phyloP scores from a whole-genome alignment of 2,888 invertebrate genomes.

The Gryllus longicercus region DNA sequence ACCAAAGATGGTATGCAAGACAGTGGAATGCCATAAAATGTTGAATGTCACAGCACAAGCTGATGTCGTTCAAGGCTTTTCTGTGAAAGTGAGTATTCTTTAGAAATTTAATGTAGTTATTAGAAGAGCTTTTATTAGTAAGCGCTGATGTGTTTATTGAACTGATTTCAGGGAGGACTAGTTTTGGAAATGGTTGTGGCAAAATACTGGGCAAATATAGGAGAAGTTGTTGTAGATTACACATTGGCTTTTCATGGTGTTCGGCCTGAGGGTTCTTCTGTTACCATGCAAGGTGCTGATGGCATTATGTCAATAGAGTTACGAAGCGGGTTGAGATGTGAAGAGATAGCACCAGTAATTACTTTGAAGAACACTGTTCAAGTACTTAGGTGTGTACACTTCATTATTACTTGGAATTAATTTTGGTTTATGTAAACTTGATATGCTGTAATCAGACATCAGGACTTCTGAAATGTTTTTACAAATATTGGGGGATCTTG shows the following conservation, averaged over 20 bases:
- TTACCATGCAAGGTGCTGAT: conserved; percentile 70
- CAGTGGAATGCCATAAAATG: conserved; percentile 74
- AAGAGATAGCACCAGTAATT: conserved; percentile 75
- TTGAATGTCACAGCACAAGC: conserved; percentile 65
- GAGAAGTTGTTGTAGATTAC: conserved; percentile 71
- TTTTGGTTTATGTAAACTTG: no score
- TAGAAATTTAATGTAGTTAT: not conserved
- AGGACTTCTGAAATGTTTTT: no score
- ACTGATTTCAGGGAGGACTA: conserved; percentile 59
- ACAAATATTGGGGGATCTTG: no score
- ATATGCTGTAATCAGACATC: no score
- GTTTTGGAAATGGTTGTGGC: conserved; percentile 86
- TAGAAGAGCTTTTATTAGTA: not conserved
- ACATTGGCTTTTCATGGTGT: conserved; percentile 79
- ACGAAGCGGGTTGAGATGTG: conserved; percentile 62
- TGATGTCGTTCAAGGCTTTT: conserved; percentile 67
- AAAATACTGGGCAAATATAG: conserved; percentile 92
- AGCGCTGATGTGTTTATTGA: not conserved
- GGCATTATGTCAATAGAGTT: conserved; percentile 71
- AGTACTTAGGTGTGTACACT: conserved; percentile 56
- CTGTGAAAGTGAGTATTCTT: conserved; percentile 60
- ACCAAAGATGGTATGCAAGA: conserved; percentile 75
- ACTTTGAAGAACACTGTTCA: conserved; percentile 72
- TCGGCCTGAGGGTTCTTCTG: conserved; percentile 60
- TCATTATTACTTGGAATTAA: no score